Conservation (phyloP, 1,140 invertebrate genomes). For the Meloidogyne floridensis region DNA sequence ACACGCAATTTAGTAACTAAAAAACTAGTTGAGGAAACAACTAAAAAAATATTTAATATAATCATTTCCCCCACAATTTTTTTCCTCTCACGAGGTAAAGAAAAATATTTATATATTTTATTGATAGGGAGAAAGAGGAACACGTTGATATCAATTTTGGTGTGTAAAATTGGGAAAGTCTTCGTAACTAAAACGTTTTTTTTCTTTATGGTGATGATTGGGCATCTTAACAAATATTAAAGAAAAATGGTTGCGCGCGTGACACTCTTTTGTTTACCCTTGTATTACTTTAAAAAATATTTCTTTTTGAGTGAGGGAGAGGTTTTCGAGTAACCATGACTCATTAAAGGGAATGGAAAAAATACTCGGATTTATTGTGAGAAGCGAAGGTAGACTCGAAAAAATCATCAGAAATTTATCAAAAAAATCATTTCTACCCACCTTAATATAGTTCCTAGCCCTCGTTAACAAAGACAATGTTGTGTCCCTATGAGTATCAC, state of each 20-base stretch:
- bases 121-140: background rate
- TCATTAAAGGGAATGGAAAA: no score
- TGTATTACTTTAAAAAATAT: no score
- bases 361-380: no score
- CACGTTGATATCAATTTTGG: background rate
- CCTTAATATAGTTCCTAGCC: slow-evolving; percentile 60
- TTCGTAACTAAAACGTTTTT: background rate
- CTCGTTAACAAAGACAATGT: slow-evolving; percentile 61
- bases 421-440: slow-evolving; percentile 39
- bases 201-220: no score
- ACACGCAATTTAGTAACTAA: background rate
- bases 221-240: no score
- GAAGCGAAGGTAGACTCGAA: no score
- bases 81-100: background rate
- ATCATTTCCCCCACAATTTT: background rate
- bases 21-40: background rate
- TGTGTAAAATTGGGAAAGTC: background rate
- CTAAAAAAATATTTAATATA: background rate
- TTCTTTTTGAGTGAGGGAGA: no score
- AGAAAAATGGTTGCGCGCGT: no score
- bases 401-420: background rate
- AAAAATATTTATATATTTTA: background rate
- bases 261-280: no score
- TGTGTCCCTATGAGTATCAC: slow-evolving; percentile 56
- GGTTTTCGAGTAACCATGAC: no score